These are phyloP conservation scores for Masticophis lateralis DNA, from an alignment of 2,797 vertebrate genomes.

Conservation along the genomic window DNA sequence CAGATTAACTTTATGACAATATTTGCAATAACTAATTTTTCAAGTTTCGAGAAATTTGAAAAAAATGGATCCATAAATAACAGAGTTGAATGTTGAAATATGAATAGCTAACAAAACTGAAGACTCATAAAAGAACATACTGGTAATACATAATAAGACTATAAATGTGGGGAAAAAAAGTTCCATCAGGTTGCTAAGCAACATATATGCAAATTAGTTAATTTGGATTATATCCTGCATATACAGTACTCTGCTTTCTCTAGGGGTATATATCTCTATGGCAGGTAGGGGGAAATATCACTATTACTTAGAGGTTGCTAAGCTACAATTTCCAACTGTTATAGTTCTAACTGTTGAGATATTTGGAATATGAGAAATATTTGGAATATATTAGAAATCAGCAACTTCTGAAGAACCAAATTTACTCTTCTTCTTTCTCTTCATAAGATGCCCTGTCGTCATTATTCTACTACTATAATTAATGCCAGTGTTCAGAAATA, in stretches of 20 bases:
- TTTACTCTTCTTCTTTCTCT: not conserved
- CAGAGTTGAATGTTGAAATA: not conserved
- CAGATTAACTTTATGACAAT: not conserved
- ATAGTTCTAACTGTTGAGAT: not conserved
- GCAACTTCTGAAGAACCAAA: not conserved
- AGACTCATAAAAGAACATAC: not conserved
- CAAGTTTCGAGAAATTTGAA: not conserved
- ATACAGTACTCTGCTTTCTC: not conserved
- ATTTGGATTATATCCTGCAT: not conserved
- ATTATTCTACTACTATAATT: not conserved
- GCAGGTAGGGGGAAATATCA: not conserved
- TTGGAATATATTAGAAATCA: not conserved
- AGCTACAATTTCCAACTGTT: not conserved
- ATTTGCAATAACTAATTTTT: not conserved
- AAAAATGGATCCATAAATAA: not conserved
- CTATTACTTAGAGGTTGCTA: not conserved
- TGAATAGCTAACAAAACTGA: not conserved
- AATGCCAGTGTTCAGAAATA: not conserved
- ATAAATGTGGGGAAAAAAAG: not conserved
- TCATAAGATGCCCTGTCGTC: not conserved
- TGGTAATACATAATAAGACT: not conserved
- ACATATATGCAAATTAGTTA: not conserved
- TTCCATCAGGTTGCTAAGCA: not conserved
- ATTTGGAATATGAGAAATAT: not conserved
- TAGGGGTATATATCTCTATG: not conserved